A percentile compares a stretch with the other conserved stretches of the same genome.
Evolutionary conservation across 2,113 vertebrate genomes (phyloP).

Genomic region (Aramus guarauna): DNA sequence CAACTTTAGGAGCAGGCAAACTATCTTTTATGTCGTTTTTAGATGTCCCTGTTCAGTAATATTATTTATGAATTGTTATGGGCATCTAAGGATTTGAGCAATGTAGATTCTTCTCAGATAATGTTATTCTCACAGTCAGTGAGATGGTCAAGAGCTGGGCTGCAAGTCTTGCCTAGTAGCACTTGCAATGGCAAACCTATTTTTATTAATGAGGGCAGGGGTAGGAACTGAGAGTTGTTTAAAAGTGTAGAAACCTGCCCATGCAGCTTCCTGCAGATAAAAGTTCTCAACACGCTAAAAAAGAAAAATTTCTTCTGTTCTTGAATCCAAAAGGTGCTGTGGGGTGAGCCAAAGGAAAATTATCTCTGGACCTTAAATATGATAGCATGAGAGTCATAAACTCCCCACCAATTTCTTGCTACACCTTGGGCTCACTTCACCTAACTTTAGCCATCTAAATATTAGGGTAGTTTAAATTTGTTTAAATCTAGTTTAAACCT

Average conservation of each 20-base stretch:
- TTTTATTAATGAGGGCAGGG: neutral
- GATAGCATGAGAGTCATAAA: neutral
- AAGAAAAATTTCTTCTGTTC: neutral
- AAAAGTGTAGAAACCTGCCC: neutral
- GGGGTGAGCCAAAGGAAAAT: neutral
- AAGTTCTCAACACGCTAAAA: neutral
- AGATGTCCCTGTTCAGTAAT: neutral
- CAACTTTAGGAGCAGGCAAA: neutral
- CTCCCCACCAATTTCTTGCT: neutral
- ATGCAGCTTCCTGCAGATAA: neutral
- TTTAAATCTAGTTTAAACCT: slow-evolving; percentile 19
- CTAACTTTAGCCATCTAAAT: slow-evolving; percentile 32
- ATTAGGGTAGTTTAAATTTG: slow-evolving; percentile 11
- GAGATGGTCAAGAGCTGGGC: neutral
- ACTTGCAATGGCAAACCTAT: neutral
- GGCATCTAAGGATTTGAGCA: neutral
- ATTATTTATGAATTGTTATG: neutral
- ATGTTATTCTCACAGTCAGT: neutral
- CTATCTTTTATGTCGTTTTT: neutral
- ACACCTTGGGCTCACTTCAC: neutral
- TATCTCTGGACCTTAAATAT: neutral
- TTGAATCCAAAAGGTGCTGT: neutral
- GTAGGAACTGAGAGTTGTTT: neutral
- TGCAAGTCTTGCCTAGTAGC: neutral
- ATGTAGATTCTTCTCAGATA: neutral